Evolutionary conservation across 2,797 vertebrate genomes (phyloP), one percentile per base, ranked within the genome.

Genomic region (Phyllotis vaccarum): DNA sequence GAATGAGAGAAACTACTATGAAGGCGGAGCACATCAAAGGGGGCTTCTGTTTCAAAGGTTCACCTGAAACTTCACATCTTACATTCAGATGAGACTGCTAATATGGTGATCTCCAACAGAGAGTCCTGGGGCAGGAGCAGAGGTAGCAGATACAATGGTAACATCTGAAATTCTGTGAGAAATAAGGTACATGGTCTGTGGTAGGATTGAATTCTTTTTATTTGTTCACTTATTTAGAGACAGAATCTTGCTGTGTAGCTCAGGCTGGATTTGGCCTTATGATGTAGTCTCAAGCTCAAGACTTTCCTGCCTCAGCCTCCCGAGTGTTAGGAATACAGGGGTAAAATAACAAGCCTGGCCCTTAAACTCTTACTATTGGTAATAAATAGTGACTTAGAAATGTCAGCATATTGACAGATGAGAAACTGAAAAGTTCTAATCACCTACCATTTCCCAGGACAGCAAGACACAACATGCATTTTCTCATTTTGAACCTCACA

Each of bases 401-500:
- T 92, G 14, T 60, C 24, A 46, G 81, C 40, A 17, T 79, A n/a
- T 6, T 80, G 64, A 94, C 6, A 81, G 82, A 89, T 27, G 78
- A 12, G 68, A n/a, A 94, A 70, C 79, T 68, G 31, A 89, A 86
- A 56, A 79, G 66, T 86, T 95, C 52, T 87, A 56, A 91, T 21
- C 19, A 79, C 40, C 58, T 82, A n/a, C 49, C 46, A 29, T 81
- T 62, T 86, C 58, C 75, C 29, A 90, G 58, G 68, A 54, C 37
- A 37, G 75, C 72, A 66, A 60, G 40, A 88, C 56, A 78, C 21
- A 56, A 46, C 2, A 12, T 16, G 34, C 34, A 54, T 90, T 93
- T 95, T 93, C 60, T 92, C 81, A 52, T 89, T 72, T 94, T 83
- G 75, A 96, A 78, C 21, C 10, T 95, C 68, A 64, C 62, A 94